Base-by-base conservation (phyloP, 2,888 invertebrate genomes). In the Salticus scenicus region DNA sequence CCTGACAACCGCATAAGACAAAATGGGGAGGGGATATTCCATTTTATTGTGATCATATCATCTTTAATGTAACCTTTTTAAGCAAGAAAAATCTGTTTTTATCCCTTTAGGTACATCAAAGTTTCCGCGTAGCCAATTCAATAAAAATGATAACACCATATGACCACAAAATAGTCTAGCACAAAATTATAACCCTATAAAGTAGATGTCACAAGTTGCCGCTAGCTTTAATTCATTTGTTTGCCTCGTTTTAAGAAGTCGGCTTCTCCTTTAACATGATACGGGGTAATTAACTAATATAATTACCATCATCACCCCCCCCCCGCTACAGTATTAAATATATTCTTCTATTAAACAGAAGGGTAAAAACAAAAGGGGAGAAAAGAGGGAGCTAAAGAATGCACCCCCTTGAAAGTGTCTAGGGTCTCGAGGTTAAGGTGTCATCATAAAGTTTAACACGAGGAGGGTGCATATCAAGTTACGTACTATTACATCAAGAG, bases 381-480 rank as follows among this genome's bases (percentile, higher is more conserved):
- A 20, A 57, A 24, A 57, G 57, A 12, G 57, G 17, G 24, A n/a
- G 37, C 20, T 57, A 24, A 57, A 57, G 57, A 57, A 57, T 57
- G 2, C 2, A 37, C 57, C 57, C 47, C 57, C 24, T n/a, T 57
- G 57, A 2, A 57, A 24, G 57, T 66, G 30, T 31, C 31, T 66
- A 20, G 31, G 57, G 57, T 57, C 30, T 66, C 7, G 66, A 31
- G 71, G 74, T 71, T 75, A 71, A 71, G 82, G 75, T 82, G 75
- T 71, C 82, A 20, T 63, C 75, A 76, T 82, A 82, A 82, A 82
- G 75, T 82, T 82, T 82, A 75, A 63, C 37, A 4, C 47, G 28
- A 24, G 41, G 47, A 41, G 37, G 28, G 28, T 20, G 33, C 1
- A 69, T 51, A 82, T 82, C 70, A 17, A 2, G 41, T 82, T 82